phyloP scores from a whole-genome alignment of 2,113 vertebrate species.

The Heterochromis multidens region DNA sequence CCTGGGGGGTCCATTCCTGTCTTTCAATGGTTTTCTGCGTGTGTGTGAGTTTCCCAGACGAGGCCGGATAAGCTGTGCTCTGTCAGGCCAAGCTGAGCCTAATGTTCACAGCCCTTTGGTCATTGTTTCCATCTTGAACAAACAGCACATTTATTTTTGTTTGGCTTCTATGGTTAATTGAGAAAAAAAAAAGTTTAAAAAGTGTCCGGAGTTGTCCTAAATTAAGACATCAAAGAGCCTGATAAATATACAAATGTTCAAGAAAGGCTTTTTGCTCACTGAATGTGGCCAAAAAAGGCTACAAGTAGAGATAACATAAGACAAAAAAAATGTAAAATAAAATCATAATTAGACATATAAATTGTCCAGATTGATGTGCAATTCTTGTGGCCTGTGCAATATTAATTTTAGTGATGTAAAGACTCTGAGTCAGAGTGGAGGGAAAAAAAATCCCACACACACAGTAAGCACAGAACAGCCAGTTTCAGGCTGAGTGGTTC shows the following conservation, averaged over 20 bases:
- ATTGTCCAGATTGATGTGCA: neutral
- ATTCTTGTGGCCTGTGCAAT: neutral
- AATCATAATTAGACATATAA: neutral
- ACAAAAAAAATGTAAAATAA: neutral
- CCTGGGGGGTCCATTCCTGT: constrained; percentile 48
- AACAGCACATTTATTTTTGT: constrained; percentile 68
- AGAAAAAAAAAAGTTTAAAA: constrained; percentile 30
- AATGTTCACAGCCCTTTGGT: constrained; percentile 62
- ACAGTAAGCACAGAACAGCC: neutral
- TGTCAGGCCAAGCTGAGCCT: constrained; percentile 63
- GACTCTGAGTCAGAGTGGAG: neutral
- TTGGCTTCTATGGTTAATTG: constrained; percentile 64
- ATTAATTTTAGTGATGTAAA: neutral
- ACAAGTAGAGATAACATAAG: neutral
- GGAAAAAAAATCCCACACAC: neutral
- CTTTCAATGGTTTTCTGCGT: constrained; percentile 23
- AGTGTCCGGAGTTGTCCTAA: constrained; percentile 58
- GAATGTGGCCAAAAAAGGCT: neutral
- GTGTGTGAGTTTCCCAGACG: constrained; percentile 65
- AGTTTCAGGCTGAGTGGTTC: neutral
- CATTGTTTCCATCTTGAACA: constrained; percentile 77
- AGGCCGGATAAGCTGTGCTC: constrained; percentile 63
- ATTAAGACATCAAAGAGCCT: constrained; percentile 68
- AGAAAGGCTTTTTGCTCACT: neutral
- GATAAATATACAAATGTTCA: constrained; percentile 52